phyloP scores from a whole-genome alignment of 2,797 vertebrate species.

The Sebastes hubbsi region DNA sequence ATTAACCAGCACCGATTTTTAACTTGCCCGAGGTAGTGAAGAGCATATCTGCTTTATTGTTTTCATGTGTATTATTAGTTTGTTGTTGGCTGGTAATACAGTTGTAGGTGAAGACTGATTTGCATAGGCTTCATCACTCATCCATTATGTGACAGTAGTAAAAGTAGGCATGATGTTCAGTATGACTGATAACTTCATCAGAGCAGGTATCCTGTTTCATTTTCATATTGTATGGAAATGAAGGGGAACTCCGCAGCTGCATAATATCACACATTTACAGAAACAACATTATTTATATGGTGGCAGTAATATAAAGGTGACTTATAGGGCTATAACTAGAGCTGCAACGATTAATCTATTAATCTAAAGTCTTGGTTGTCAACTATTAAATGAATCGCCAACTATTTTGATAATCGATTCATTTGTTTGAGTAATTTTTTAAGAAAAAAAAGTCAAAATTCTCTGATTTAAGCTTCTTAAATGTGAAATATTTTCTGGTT shows the following conservation, averaged over 20 bases:
- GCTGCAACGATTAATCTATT: too few species aligned
- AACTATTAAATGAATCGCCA: too few species aligned
- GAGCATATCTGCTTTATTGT: neutral
- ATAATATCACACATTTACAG: neutral
- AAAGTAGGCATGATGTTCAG: constrained; percentile 21
- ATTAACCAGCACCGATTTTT: neutral
- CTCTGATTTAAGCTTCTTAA: too few species aligned
- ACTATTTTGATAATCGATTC: too few species aligned
- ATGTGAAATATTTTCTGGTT: too few species aligned
- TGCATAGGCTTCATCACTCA: constrained; percentile 2
- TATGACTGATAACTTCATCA: constrained; percentile 1
- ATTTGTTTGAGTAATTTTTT: too few species aligned
- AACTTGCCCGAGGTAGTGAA: neutral
- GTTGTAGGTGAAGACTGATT: constrained; percentile 5
- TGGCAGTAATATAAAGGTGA: neutral
- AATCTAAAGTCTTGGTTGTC: too few species aligned
- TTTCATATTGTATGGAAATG: constrained; percentile 28
- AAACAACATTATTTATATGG: neutral
- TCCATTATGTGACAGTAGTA: constrained; percentile 11
- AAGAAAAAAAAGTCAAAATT: too few species aligned
- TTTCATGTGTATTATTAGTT: neutral
- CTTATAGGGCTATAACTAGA: neutral
- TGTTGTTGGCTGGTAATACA: neutral
- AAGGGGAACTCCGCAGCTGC: neutral
- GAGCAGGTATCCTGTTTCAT: constrained; percentile 15